These are phyloP conservation scores for Mercenaria mercenaria DNA, from an alignment of 1,140 invertebrate genomes.

Conservation along the genomic window DNA sequence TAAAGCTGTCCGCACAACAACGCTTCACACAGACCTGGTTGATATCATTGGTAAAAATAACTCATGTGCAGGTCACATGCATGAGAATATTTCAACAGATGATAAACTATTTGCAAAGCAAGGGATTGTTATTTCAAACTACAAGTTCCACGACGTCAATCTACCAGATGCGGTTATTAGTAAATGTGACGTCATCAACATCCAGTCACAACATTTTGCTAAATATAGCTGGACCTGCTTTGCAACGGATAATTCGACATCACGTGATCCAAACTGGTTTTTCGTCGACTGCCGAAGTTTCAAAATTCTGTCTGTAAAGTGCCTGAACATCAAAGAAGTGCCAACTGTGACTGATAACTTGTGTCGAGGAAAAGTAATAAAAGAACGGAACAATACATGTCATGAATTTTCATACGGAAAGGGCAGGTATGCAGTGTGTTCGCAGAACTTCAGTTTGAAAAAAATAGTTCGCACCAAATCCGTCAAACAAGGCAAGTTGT, in stretches of 20 bases:
- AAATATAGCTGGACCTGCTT: constrained; percentile 16
- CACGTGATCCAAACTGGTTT: constrained; percentile 18
- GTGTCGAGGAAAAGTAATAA: background rate
- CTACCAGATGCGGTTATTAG: background rate
- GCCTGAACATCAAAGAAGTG: background rate
- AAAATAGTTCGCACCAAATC: background rate
- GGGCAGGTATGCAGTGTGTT: background rate
- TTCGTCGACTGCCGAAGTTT: constrained; percentile 11
- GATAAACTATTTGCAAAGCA: background rate
- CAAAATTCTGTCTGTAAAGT: background rate
- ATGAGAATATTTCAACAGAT: background rate
- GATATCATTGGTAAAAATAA: constrained; percentile 17
- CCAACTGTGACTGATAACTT: background rate
- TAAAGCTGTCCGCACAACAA: background rate
- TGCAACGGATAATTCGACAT: background rate
- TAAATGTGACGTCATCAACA: background rate
- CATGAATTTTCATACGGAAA: background rate
- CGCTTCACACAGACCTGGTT: constrained; percentile 26
- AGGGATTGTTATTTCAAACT: constrained; percentile 17
- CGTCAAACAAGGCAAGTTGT: background rate
- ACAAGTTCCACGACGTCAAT: background rate
- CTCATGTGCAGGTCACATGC: background rate
- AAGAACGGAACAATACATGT: background rate
- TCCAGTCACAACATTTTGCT: background rate
- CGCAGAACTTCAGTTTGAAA: background rate